Evolutionary conservation across 2,113 vertebrate genomes (phyloP).

Genomic region (Eurystomus gularis): DNA sequence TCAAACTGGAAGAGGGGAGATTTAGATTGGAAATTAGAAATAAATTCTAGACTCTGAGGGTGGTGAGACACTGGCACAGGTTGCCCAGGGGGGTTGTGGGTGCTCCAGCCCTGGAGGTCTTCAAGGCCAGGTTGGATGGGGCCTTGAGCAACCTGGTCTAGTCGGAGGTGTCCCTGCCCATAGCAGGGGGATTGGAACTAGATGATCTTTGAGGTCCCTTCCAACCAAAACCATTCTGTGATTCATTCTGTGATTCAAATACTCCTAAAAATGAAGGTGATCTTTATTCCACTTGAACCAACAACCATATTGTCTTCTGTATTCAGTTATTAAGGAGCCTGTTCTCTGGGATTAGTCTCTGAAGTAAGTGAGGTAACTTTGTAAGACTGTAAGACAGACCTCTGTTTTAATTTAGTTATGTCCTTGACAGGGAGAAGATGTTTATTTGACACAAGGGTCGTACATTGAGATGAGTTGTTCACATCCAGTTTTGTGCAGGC

Average conservation of each 20-base stretch:
- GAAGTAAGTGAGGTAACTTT: background rate
- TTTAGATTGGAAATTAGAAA: too few species aligned
- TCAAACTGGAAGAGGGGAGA: too few species aligned
- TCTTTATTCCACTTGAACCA: background rate
- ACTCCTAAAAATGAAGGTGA: background rate
- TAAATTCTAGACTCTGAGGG: too few species aligned
- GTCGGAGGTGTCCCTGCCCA: too few species aligned
- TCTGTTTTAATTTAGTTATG: background rate
- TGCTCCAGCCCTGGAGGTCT: too few species aligned
- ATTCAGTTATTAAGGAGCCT: background rate
- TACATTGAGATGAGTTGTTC: background rate
- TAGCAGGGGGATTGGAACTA: too few species aligned
- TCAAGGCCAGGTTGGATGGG: too few species aligned
- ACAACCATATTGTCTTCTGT: background rate
- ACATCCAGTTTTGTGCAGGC: background rate
- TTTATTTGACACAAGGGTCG: background rate
- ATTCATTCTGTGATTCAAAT: background rate
- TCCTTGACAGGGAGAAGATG: background rate
- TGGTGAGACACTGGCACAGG: too few species aligned
- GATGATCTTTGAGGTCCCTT: too few species aligned
- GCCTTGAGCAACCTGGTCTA: too few species aligned
- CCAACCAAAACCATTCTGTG: too few species aligned
- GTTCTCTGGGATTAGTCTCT: background rate
- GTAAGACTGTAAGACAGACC: background rate
- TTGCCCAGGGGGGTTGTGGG: too few species aligned